phyloP scores from a whole-genome alignment of 2,888 invertebrate species.

The Argynnis bischoffii region DNA sequence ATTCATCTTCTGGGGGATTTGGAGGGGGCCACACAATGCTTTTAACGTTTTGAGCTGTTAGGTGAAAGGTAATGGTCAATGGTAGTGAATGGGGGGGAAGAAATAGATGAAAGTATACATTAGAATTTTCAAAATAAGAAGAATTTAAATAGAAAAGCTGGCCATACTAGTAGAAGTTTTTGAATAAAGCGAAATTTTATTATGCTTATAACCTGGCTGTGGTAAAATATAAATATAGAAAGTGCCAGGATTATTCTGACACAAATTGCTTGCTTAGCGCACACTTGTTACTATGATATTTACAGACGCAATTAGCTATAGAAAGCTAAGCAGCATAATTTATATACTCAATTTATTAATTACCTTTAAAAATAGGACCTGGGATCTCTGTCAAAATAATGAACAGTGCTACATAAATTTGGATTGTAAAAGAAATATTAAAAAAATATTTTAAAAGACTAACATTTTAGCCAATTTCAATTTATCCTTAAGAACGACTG shows the following conservation, averaged over 20 bases:
- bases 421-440: background rate
- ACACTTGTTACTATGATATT: constrained; percentile 55
- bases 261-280: constrained; percentile 65
- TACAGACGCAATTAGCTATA: constrained; percentile 62
- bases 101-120: constrained; percentile 71
- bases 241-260: constrained; percentile 65
- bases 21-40: constrained; percentile 79
- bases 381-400: constrained; percentile 79
- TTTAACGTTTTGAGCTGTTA: constrained; percentile 78
- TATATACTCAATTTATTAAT: constrained; percentile 63
- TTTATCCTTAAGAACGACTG: background rate
- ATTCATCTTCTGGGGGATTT: constrained; percentile 73
- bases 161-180: constrained; percentile 4
- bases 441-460: background rate
- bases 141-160: constrained; percentile 33
- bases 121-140: constrained; percentile 57
- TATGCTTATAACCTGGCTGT: constrained; percentile 33
- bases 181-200: constrained; percentile 13
- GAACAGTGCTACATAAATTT: constrained; percentile 47
- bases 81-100: constrained; percentile 56
- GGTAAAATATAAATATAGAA: constrained; percentile 43
- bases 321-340: constrained; percentile 60
- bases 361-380: constrained; percentile 80
- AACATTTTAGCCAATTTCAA: no score
- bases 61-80: constrained; percentile 50